phyloP scores from a whole-genome alignment of 2,113 vertebrate species.

The Steatornis caripensis region DNA sequence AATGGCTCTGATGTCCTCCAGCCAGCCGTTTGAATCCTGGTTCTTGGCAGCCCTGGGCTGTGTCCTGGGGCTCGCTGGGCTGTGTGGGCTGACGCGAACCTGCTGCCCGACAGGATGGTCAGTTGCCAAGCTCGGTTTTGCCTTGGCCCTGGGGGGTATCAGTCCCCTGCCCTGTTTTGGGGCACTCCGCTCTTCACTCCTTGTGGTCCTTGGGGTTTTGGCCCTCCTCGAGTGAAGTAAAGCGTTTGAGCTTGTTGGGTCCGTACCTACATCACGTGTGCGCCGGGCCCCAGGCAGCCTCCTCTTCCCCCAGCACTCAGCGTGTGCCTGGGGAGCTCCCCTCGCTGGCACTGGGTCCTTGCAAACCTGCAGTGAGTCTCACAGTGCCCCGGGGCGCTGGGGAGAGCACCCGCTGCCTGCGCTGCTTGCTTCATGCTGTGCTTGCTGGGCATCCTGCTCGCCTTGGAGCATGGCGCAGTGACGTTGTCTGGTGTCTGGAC shows the following conservation, averaged over 20 bases:
- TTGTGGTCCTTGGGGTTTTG: neutral
- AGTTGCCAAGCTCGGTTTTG: neutral
- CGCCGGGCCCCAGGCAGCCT: rapidly evolving
- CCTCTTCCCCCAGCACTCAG: neutral
- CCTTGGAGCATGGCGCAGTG: rapidly evolving
- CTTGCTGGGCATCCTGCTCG: neutral
- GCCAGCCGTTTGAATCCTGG: rapidly evolving
- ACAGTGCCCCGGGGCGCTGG: rapidly evolving
- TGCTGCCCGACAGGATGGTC: rapidly evolving
- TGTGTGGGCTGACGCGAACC: neutral
- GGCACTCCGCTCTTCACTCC: neutral
- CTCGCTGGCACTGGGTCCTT: rapidly evolving
- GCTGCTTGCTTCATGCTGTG: neutral
- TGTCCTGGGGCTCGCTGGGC: neutral
- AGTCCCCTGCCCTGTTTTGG: neutral
- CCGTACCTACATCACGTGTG: rapidly evolving
- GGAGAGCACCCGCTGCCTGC: rapidly evolving
- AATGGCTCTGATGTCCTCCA: neutral
- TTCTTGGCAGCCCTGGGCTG: neutral
- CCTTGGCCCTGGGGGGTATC: neutral
- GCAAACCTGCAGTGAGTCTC: neutral
- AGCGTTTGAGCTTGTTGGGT: neutral
- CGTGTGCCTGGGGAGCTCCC: neutral
- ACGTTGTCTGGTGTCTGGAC: neutral
- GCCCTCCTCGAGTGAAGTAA: neutral